Evolutionary conservation across 2,888 invertebrate species (phyloP).

Genomic region (Pammene aurita): DNA sequence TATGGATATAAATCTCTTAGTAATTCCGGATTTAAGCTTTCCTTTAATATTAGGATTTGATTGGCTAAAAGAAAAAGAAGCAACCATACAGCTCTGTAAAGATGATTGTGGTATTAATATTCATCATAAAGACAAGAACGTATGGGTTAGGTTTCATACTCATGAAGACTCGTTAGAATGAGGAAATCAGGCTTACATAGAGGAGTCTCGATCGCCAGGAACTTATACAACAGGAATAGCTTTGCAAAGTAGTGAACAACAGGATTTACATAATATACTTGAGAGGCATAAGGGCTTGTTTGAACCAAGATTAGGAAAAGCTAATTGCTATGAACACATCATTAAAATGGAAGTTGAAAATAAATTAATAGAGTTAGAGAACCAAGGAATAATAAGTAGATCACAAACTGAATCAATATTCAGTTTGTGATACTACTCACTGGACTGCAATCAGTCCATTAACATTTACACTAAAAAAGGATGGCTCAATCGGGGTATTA

Average conservation of each 20-base stretch:
- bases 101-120: neutral
- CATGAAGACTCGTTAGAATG: neutral
- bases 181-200: neutral
- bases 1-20: neutral
- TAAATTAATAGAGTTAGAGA: neutral
- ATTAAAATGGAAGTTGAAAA: neutral
- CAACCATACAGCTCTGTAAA: neutral
- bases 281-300: neutral
- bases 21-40: constrained; percentile 18
- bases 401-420: neutral
- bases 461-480: neutral
- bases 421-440: too few species aligned
- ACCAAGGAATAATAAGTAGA: neutral
- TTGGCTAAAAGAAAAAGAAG: constrained; percentile 35
- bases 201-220: neutral
- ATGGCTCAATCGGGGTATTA: neutral
- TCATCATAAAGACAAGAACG: neutral
- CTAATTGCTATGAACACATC: neutral
- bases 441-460: neutral
- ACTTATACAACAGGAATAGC: neutral
- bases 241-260: neutral
- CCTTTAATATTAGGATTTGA: constrained; percentile 38
- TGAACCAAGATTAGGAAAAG: neutral
- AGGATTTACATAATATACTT: neutral
- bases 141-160: neutral